Evolutionary conservation across 2,888 invertebrate species (phyloP).

Genomic region (Platerodrilus igneus): DNA sequence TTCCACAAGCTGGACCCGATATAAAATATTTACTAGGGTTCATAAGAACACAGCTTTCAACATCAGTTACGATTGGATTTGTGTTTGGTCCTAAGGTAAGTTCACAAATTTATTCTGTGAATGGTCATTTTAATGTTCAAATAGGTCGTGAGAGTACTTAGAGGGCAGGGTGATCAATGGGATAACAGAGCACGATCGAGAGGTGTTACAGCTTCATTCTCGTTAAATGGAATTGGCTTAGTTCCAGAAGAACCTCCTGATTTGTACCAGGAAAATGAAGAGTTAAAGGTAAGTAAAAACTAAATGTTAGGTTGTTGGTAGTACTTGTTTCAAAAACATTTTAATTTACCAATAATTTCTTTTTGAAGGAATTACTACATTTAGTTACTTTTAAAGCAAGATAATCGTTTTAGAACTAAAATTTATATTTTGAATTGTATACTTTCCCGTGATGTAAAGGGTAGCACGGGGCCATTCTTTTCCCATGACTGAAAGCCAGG

Average conservation of each 20-base stretch:
- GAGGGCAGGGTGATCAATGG: conserved; percentile 87
- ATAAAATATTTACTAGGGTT: conserved; percentile 89
- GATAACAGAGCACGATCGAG: conserved; percentile 78
- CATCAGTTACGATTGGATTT: conserved; percentile 77
- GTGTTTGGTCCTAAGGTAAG: conserved; percentile 82
- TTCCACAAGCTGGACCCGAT: conserved; percentile 85
- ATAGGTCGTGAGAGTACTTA: conserved; percentile 73
- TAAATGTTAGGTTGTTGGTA: not conserved
- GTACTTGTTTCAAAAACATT: not conserved
- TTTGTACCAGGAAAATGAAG: conserved; percentile 86
- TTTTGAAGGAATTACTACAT: not conserved
- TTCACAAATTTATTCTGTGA: too few relatives aligned
- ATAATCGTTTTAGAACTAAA: too few relatives aligned
- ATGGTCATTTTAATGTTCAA: too few relatives aligned
- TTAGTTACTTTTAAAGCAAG: too few relatives aligned
- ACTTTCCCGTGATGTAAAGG: too few relatives aligned
- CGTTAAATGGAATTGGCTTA: conserved; percentile 79
- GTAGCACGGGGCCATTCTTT: too few relatives aligned
- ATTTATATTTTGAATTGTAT: too few relatives aligned
- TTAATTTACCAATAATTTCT: not conserved
- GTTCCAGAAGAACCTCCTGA: conserved; percentile 82
- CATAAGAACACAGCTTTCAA: conserved; percentile 86
- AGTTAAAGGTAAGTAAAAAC: conserved; percentile 64
- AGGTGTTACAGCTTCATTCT: conserved; percentile 80
- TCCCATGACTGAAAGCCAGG: too few relatives aligned